Evolutionary conservation across 2,888 invertebrate species (phyloP).

Genomic region (Melikaiella ostensackeni): DNA sequence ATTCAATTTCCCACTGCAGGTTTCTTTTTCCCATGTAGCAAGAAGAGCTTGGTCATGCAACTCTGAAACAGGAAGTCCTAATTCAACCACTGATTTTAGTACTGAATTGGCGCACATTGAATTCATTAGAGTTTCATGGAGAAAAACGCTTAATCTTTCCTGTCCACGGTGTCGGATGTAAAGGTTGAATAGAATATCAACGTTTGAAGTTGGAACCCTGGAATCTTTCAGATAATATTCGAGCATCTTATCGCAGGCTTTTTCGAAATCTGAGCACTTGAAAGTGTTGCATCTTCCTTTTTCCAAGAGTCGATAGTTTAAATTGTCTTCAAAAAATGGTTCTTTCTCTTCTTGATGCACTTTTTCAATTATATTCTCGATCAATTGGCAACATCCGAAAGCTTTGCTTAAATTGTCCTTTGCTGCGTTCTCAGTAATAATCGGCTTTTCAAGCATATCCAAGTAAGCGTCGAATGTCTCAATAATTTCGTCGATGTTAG

Average conservation of each 20-base stretch:
- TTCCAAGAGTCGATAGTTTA: slow-evolving; percentile 75
- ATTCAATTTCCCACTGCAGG: slow-evolving; percentile 65
- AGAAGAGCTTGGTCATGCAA: slow-evolving; percentile 67
- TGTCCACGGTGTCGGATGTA: slow-evolving; percentile 76
- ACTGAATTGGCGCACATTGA: slow-evolving; percentile 63
- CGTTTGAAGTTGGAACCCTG: slow-evolving; percentile 64
- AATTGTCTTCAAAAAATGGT: slow-evolving; percentile 75
- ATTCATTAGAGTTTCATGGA: slow-evolving; percentile 63
- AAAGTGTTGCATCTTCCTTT: slow-evolving; percentile 64
- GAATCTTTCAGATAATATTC: slow-evolving; percentile 74
- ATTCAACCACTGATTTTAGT: slow-evolving; percentile 59
- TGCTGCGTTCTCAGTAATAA: slow-evolving; percentile 78
- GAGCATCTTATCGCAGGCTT: slow-evolving; percentile 78
- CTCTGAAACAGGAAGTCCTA: slow-evolving; percentile 57
- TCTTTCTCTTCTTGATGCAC: slow-evolving; percentile 74
- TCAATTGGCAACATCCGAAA: slow-evolving; percentile 79
- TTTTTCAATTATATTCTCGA: slow-evolving; percentile 79
- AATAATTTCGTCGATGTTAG: slow-evolving; percentile 52
- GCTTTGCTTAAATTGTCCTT: slow-evolving; percentile 79
- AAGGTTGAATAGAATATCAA: slow-evolving; percentile 77
- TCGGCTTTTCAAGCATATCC: slow-evolving; percentile 70
- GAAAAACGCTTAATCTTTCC: slow-evolving; percentile 74
- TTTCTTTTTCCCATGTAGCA: slow-evolving; percentile 65
- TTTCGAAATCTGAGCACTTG: slow-evolving; percentile 68
- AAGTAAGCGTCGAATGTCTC: slow-evolving; percentile 59